phyloP scores from a whole-genome alignment of 2,888 invertebrate species.

The Lithophane ornitopus region DNA sequence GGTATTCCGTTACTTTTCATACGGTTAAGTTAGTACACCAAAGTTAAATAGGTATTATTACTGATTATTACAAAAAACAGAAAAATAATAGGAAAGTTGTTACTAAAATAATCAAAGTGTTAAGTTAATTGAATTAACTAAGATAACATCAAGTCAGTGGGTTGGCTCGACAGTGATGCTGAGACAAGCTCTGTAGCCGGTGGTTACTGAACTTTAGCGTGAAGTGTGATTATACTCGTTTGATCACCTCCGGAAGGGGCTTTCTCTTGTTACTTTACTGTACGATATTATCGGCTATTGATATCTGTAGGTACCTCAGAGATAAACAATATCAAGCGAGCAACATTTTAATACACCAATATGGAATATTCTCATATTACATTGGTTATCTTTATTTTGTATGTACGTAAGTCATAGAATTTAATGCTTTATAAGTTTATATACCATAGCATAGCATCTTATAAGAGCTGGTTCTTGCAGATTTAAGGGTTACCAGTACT shows the following conservation, averaged over 20 bases:
- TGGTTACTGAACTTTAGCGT: constrained; percentile 41
- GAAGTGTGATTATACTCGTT: constrained; percentile 39
- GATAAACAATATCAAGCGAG: constrained; percentile 2
- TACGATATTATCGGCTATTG: not conserved
- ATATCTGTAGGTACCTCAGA: not conserved
- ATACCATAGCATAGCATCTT: not conserved
- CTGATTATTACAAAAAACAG: not conserved
- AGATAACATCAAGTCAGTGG: not conserved
- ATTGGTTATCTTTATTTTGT: not conserved
- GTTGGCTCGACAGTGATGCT: constrained; percentile 16
- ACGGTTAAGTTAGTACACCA: too few relatives aligned
- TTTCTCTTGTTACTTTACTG: constrained; percentile 45
- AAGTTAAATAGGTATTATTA: not conserved
- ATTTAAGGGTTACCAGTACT: not conserved
- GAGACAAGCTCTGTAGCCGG: constrained; percentile 1
- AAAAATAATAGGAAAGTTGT: not conserved
- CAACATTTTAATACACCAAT: not conserved
- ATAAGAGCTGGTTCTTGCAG: not conserved
- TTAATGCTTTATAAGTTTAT: not conserved
- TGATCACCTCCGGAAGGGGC: constrained; percentile 34
- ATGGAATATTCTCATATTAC: not conserved
- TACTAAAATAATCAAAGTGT: not conserved
- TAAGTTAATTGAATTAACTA: constrained; percentile 11
- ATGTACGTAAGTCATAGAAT: not conserved
- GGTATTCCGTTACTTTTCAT: too few relatives aligned